Percentiles rank a stretch among this genome's conserved stretches.
Evolutionary conservation across 1,140 invertebrate genomes (phyloP).

Genomic region (Prorops nasuta): DNA sequence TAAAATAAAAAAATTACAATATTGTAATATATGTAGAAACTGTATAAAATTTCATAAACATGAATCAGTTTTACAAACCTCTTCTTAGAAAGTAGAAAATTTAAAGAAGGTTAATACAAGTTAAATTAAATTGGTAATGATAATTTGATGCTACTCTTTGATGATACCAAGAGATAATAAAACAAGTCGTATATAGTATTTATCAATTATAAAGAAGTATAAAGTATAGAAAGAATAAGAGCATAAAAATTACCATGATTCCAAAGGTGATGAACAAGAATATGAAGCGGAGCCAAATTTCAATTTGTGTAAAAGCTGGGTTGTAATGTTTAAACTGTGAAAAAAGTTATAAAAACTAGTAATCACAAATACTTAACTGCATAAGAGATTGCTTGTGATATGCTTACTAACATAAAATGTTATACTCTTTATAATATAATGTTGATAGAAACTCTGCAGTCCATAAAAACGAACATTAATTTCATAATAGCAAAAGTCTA

Average conservation of each 20-base stretch:
- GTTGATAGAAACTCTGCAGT: slow-evolving; percentile 78
- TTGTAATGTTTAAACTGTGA: slow-evolving; percentile 95
- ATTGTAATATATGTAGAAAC: no score
- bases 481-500: slow-evolving; percentile 86
- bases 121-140: no score
- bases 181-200: no score
- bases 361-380: slow-evolving; percentile 8
- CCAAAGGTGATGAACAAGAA: slow-evolving; percentile 86
- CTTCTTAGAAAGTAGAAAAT: no score
- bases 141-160: no score
- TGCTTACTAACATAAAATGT: slow-evolving; percentile 83
- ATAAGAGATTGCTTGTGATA: slow-evolving; percentile 19
- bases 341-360: slow-evolving; percentile 27
- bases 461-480: slow-evolving; percentile 83
- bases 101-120: no score
- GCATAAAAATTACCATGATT: slow-evolving; percentile 79
- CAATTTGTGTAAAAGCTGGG: slow-evolving; percentile 91
- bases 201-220: no score
- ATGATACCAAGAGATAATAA: no score
- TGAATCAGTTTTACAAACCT: no score
- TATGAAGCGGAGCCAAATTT: slow-evolving; percentile 95
- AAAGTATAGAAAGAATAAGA: slow-evolving; percentile 13
- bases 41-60: no score
- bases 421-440: slow-evolving; percentile 81
- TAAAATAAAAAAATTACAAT: background rate